Evolutionary conservation across 2,797 vertebrate species (phyloP), one percentile per base, ranked within the genome.

Genomic region (Rhinatrema bivittatum): DNA sequence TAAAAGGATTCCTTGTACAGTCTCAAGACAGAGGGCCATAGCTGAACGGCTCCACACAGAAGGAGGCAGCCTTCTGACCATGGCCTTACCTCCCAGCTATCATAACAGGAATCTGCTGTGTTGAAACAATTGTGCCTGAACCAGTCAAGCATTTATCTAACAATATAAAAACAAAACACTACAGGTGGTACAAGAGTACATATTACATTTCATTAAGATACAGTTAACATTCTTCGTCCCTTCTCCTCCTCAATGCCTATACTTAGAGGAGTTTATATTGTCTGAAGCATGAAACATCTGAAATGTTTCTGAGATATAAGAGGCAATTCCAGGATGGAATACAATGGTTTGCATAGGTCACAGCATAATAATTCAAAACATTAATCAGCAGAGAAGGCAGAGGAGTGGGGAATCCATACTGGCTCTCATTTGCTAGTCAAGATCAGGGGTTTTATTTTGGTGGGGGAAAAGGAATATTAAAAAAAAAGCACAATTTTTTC

Each of bases 111-210:
- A n/a, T n/a, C n/a, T n/a, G n/a, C n/a, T n/a, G n/a, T n/a, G n/a
- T n/a, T n/a, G n/a, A n/a, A n/a, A 50, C 47, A 50, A 62, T 17
- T 57, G 77, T 64, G 84, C 91, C 93, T 96, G 94, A 98, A 91
- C 93, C 94, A 94, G 93, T 95, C 93, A 94, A 95, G 91, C 88
- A 55, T 70, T 72, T 64, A 56, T 61, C 74, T 50, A 38, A 62
- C 66, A 46, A 56, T 32, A 47, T 22, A 33, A 56, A 60, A 14
- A 36, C 22, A 29, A 32, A 32, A 29, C 46, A 16, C 0, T 3
- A 7, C 31, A 43, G 15, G 60, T 32, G 49, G 44, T 62, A 51
- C 68, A 65, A 41, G 57, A 49, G 54, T 56, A 66, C 57, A 61
- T 58, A 61, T 4, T 62, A 48, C 57, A 57, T 73, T 63, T 71